These are phyloP conservation scores for Phrynosoma blainvillii DNA, from an alignment of 2,113 vertebrate genomes.

Conservation along the genomic window DNA sequence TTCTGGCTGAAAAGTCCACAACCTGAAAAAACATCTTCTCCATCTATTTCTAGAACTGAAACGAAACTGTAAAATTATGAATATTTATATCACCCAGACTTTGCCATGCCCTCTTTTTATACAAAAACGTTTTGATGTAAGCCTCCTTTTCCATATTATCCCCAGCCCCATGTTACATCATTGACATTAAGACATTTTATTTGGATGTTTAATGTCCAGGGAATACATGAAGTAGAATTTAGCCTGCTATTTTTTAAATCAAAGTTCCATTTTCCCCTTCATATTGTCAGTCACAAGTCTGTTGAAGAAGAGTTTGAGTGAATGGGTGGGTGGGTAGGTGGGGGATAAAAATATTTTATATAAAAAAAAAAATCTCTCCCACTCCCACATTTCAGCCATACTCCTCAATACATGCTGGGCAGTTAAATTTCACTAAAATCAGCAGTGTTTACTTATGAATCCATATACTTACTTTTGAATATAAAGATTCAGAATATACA, in stretches of 20 bases:
- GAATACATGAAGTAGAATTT: background rate
- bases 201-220: background rate
- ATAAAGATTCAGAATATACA: background rate
- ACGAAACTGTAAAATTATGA: background rate
- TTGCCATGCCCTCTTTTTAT: background rate
- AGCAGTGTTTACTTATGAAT: background rate
- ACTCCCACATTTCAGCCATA: too few relatives aligned
- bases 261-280: background rate
- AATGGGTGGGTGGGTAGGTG: too few relatives aligned
- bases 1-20: too few relatives aligned
- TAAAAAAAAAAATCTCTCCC: background rate
- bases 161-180: background rate
- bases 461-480: background rate
- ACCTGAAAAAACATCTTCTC: background rate
- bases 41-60: background rate
- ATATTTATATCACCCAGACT: background rate
- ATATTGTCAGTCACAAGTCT: too few relatives aligned
- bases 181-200: background rate
- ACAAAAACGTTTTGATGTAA: background rate
- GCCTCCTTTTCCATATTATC: background rate
- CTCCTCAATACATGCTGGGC: background rate
- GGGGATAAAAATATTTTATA: background rate
- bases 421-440: background rate
- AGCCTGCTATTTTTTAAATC: background rate
- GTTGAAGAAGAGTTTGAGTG: too few relatives aligned